These are phyloP conservation scores for Leucopternis melanops DNA, from an alignment of 2,113 vertebrate species.

Conservation along the genomic window DNA sequence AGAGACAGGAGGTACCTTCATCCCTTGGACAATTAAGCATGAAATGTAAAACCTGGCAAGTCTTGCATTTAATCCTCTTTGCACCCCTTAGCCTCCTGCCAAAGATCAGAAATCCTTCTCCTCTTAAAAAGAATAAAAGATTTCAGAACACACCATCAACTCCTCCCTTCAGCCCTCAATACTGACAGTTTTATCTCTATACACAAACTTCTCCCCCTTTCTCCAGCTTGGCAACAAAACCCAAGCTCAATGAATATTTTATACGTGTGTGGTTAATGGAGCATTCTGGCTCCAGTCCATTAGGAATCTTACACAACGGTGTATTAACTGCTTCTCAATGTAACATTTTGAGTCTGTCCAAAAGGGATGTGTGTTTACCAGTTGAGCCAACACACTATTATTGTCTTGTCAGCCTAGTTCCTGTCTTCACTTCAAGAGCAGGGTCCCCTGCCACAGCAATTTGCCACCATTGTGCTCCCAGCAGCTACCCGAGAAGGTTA, in stretches of 20 bases:
- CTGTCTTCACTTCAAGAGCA: not conserved
- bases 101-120: conserved; percentile 43
- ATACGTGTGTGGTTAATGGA: conserved; percentile 69
- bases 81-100: not conserved
- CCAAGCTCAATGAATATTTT: conserved; percentile 69
- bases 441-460: not conserved
- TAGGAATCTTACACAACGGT: conserved; percentile 68
- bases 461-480: not conserved
- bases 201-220: conserved; percentile 9
- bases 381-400: conserved; percentile 43
- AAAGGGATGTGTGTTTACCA: conserved; percentile 54
- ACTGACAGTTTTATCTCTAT: conserved; percentile 27
- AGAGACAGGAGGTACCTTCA: conserved; percentile 13
- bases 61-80: conserved; percentile 62
- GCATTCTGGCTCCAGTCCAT: conserved; percentile 65
- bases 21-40: conserved; percentile 47
- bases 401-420: conserved; percentile 12
- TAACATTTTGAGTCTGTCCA: conserved; percentile 58
- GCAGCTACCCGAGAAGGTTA: not conserved
- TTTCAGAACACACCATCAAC: conserved; percentile 2
- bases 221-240: conserved; percentile 65
- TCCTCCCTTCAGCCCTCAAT: not conserved
- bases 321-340: conserved; percentile 65
- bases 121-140: conserved; percentile 9
- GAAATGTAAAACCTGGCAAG: conserved; percentile 55